A percentile compares a stretch with the other conserved stretches of the same genome.
Conservation (phyloP, 2,113 vertebrate species). For the Mormyrus lacerda region DNA sequence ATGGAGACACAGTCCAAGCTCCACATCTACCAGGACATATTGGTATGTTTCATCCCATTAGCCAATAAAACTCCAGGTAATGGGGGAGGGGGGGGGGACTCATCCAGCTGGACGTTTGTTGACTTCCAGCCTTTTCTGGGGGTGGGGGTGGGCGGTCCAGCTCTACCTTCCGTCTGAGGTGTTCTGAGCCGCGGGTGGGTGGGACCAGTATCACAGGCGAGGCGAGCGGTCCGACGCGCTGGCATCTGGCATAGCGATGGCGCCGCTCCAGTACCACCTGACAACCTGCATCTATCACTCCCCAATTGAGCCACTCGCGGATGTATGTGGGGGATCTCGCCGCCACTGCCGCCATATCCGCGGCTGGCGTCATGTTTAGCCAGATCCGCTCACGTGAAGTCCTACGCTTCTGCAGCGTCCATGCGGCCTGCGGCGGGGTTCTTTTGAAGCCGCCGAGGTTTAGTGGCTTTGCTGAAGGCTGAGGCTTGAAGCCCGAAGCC, state of each 20-base stretch:
- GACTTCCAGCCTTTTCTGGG: conserved; percentile 34
- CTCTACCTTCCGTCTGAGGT: background rate
- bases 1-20: conserved; percentile 43
- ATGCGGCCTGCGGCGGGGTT: too few species aligned
- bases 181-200: conserved; percentile 26
- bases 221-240: conserved; percentile 47
- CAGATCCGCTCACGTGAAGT: background rate
- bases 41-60: conserved; percentile 75
- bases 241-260: conserved; percentile 67
- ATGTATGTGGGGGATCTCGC: background rate
- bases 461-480: background rate
- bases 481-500: background rate
- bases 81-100: conserved; percentile 60
- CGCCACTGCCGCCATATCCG: background rate
- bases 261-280: conserved; percentile 64
- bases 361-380: background rate
- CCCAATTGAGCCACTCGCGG: conserved; percentile 68
- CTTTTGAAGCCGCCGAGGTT: background rate
- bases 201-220: conserved; percentile 39
- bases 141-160: conserved; percentile 11
- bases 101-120: conserved; percentile 62
- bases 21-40: conserved; percentile 61
- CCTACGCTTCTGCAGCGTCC: background rate
- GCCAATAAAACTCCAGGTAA: conserved; percentile 69
- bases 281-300: conserved; percentile 75